Percentiles rank a stretch among this genome's conserved stretches.
Conservation (phyloP, 2,888 invertebrate genomes). For the Drosophila rubida region DNA sequence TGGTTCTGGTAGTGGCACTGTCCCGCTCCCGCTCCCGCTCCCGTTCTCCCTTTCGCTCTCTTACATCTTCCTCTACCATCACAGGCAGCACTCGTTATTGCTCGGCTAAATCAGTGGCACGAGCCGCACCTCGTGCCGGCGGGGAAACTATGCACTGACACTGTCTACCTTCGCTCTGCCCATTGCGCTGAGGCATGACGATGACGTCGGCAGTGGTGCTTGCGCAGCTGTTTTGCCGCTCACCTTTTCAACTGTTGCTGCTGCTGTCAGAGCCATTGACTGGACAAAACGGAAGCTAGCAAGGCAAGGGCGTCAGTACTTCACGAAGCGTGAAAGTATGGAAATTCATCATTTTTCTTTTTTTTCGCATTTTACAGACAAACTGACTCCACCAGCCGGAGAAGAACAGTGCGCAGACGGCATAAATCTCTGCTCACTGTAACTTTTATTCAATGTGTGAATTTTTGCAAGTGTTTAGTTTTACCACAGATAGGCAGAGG, state of each 20-base stretch:
- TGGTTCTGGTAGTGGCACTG: conserved; percentile 12
- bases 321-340: conserved; percentile 76
- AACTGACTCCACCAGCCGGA: conserved; percentile 31
- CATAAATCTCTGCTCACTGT: conserved; percentile 63
- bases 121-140: conserved; percentile 70
- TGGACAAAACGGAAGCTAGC: conserved; percentile 56
- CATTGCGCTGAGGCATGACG: conserved; percentile 67
- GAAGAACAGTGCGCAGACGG: conserved; percentile 54
- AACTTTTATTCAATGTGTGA: conserved; percentile 20
- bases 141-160: conserved; percentile 51
- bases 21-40: not conserved
- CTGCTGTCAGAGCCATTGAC: conserved; percentile 69
- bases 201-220: conserved; percentile 47
- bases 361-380: conserved; percentile 49
- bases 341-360: conserved; percentile 79
- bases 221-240: conserved; percentile 34
- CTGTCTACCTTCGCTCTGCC: conserved; percentile 25
- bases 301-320: conserved; percentile 45
- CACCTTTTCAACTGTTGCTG: conserved; percentile 71
- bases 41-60: not conserved
- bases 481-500: conserved; percentile 19
- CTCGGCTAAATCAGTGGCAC: conserved; percentile 70
- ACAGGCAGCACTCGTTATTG: conserved; percentile 30
- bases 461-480: conserved; percentile 11
- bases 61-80: not conserved